Evolutionary conservation across 30 jellyfish, hydroid and myxozoan species (phyloP).

Genomic region (Pelagia noctiluca): DNA sequence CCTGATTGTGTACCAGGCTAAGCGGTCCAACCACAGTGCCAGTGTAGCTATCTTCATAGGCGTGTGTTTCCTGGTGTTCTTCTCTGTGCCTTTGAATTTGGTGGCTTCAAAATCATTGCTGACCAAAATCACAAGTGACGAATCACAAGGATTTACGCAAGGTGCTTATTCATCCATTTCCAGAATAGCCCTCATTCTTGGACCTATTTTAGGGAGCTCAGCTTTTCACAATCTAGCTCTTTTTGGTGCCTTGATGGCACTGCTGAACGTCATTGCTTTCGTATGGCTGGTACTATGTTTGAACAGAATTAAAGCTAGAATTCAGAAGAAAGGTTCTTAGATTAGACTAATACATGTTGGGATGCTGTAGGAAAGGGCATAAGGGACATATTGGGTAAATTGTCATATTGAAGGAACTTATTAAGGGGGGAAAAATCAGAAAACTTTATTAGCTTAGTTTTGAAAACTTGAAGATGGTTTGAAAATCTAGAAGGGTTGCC

Average conservation of each 20-base stretch:
- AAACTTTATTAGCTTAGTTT: too few species aligned
- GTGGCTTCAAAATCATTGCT: constrained; percentile 92
- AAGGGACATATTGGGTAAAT: too few species aligned
- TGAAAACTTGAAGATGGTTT: too few species aligned
- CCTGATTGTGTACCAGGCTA: constrained; percentile 83
- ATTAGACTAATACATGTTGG: background rate
- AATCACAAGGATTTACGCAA: constrained; percentile 95
- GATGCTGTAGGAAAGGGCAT: background rate
- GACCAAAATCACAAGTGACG: constrained; percentile 89
- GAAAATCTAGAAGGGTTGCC: too few species aligned
- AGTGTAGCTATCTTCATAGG: constrained; percentile 67
- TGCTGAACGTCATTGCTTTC: constrained; percentile 74
- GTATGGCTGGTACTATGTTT: constrained; percentile 83
- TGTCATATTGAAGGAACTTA: too few species aligned
- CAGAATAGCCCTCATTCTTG: constrained; percentile 87
- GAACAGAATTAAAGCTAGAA: constrained; percentile 59
- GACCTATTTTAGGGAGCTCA: constrained; percentile 94
- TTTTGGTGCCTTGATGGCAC: constrained; percentile 87
- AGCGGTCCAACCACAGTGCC: constrained; percentile 61
- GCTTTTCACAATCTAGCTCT: constrained; percentile 83
- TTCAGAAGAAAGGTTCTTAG: constrained; percentile 3
- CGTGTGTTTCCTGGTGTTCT: constrained; percentile 80
- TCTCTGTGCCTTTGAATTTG: constrained; percentile 91
- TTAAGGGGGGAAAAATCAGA: too few species aligned
- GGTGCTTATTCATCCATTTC: constrained; percentile 95